These are phyloP conservation scores for Dinoponera quadriceps DNA, from an alignment of 1,140 invertebrate genomes.

Conservation along the genomic window DNA sequence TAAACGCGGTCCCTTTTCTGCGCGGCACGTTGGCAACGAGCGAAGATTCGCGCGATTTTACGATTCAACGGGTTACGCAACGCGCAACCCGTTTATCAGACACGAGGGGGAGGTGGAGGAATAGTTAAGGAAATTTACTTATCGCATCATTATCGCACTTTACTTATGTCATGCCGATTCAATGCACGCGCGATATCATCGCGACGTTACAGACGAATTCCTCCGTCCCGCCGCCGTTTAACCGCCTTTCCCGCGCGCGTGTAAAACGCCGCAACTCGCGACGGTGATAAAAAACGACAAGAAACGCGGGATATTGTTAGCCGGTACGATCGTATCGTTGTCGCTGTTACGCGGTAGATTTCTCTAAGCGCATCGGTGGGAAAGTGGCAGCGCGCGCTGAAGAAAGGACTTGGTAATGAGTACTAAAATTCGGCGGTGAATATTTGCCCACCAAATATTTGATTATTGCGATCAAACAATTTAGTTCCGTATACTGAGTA, in stretches of 20 bases:
- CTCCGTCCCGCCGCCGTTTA: conserved; percentile 20
- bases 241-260: not conserved
- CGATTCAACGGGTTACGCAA: conserved; percentile 36
- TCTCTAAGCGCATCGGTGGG: conserved; percentile 26
- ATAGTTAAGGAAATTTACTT: not conserved
- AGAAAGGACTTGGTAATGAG: too few relatives aligned
- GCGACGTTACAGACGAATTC: conserved; percentile 15
- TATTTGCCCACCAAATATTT: too few relatives aligned
- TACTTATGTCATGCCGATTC: conserved; percentile 19
- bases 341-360: conserved; percentile 25
- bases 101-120: not conserved
- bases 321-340: conserved; percentile 16
- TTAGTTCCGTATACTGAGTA: too few relatives aligned
- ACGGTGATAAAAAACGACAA: conserved; percentile 29
- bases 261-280: not conserved
- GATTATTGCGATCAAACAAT: too few relatives aligned
- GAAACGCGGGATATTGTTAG: conserved; percentile 24
- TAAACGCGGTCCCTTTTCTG: conserved; percentile 72
- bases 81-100: not conserved
- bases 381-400: conserved; percentile 25
- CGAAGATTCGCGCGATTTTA: conserved; percentile 38
- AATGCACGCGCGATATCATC: conserved; percentile 9
- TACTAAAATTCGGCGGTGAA: too few relatives aligned
- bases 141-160: too few relatives aligned
- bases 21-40: not conserved